phyloP scores from a whole-genome alignment of 2,888 invertebrate genomes.

The Napeogenes inachia region DNA sequence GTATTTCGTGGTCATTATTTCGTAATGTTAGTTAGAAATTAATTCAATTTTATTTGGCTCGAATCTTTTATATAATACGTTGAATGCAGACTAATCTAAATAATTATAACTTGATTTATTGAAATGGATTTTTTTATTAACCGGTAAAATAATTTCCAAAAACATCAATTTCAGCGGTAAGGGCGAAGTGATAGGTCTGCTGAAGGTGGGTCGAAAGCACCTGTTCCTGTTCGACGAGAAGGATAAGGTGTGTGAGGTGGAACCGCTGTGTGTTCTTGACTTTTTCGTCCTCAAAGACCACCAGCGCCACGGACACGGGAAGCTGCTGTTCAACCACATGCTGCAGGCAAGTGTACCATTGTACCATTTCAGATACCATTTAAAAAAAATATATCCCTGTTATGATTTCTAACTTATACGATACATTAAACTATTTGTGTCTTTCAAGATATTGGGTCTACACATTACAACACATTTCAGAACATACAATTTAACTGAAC shows the following conservation, averaged over 20 bases:
- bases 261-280: slow-evolving; percentile 93
- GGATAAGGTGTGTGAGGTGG: slow-evolving; percentile 85
- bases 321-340: slow-evolving; percentile 91
- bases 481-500: too few relatives aligned
- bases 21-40: neutral
- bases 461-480: too few relatives aligned
- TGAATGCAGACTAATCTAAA: too few relatives aligned
- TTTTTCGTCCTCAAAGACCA: slow-evolving; percentile 92
- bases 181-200: slow-evolving; percentile 84
- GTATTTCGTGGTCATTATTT: neutral
- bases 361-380: too few relatives aligned
- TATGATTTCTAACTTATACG: neutral
- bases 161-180: slow-evolving; percentile 75
- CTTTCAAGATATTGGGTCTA: too few relatives aligned
- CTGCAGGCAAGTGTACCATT: slow-evolving; percentile 74
- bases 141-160: too few relatives aligned
- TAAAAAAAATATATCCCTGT: neutral
- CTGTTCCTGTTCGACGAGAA: slow-evolving; percentile 88
- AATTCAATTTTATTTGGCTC: too few relatives aligned
- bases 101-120: too few relatives aligned
- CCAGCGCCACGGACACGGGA: slow-evolving; percentile 92
- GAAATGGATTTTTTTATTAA: too few relatives aligned
- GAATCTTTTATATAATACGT: too few relatives aligned
- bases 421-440: too few relatives aligned
- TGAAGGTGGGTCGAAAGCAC: slow-evolving; percentile 94